Percentiles rank a stretch among this genome's conserved stretches.
phyloP scores from a whole-genome alignment of 1,140 invertebrate species.

The Bemisia tabaci region DNA sequence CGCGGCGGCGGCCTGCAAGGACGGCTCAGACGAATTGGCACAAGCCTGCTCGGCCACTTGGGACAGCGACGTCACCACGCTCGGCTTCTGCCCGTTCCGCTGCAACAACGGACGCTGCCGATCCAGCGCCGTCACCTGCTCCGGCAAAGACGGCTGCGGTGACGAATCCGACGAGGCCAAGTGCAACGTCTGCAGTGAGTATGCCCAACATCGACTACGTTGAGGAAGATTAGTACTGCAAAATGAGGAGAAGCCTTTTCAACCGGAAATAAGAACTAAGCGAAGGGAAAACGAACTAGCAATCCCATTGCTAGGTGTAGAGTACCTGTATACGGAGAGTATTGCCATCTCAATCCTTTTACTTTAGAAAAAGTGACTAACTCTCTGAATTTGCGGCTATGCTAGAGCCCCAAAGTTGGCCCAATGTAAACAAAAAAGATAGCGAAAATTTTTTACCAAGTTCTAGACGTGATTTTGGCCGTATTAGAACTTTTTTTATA shows the following conservation, averaged over 20 bases:
- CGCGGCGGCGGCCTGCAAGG: conserved; percentile 66
- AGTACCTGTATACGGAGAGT: not conserved
- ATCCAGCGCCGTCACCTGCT: conserved; percentile 72
- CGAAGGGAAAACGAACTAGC: not conserved
- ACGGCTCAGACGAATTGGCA: conserved; percentile 69
- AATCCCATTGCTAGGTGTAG: not conserved
- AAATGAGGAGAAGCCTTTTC: too few relatives aligned
- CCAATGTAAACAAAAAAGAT: too few relatives aligned
- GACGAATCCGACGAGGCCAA: conserved; percentile 73
- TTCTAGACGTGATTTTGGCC: too few relatives aligned
- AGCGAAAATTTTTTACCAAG: too few relatives aligned
- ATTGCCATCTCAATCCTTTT: too few relatives aligned
- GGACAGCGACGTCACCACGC: conserved; percentile 19
- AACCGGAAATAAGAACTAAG: too few relatives aligned
- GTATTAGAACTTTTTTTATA: too few relatives aligned
- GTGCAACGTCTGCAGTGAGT: conserved; percentile 65
- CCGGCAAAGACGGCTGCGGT: conserved; percentile 74
- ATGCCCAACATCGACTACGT: not conserved
- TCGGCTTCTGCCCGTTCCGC: conserved; percentile 51
- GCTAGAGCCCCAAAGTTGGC: too few relatives aligned
- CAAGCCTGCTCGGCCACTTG: conserved; percentile 41
- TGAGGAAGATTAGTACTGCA: too few relatives aligned
- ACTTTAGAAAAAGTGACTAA: too few relatives aligned
- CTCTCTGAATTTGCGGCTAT: too few relatives aligned
- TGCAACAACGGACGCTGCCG: conserved; percentile 75